Conservation (phyloP, 1,140 invertebrate genomes). For the Drosophila arizonae region DNA sequence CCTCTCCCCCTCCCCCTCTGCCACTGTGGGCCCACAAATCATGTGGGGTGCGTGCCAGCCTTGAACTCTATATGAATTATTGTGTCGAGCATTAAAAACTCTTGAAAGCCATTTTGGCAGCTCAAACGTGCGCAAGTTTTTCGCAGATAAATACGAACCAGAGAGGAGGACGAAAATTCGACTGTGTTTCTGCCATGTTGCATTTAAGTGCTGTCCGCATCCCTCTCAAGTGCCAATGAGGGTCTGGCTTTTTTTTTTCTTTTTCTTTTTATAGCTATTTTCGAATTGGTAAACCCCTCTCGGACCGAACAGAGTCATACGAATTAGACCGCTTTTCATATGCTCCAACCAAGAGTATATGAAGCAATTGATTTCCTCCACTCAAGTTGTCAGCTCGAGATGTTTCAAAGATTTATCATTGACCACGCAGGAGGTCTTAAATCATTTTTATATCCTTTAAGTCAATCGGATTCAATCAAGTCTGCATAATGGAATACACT, state of each 20-base stretch:
- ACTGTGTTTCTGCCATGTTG: constrained; percentile 21
- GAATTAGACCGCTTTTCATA: too few species aligned
- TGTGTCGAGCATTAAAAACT: constrained; percentile 31
- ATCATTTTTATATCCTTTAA: too few species aligned
- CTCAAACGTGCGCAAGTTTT: constrained; percentile 44
- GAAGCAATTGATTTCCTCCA: too few species aligned
- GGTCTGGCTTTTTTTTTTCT: not conserved
- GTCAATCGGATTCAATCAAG: too few species aligned
- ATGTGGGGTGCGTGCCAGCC: constrained; percentile 44
- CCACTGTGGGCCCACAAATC: constrained; percentile 32
- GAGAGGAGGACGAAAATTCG: not conserved
- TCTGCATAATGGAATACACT: too few species aligned
- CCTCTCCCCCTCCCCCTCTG: not conserved
- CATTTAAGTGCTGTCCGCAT: constrained; percentile 23
- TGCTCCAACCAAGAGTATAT: too few species aligned
- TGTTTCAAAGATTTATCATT: too few species aligned
- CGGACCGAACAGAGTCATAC: too few species aligned
- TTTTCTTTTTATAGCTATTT: not conserved
- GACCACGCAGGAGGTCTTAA: too few species aligned
- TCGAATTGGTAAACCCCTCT: not conserved
- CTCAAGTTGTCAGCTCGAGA: too few species aligned
- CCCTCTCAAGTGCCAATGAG: not conserved
- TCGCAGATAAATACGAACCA: constrained; percentile 22
- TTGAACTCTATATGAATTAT: constrained; percentile 67
- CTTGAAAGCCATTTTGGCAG: constrained; percentile 70